phyloP scores from a whole-genome alignment of 1,140 invertebrate genomes.

The Anoplophora glabripennis region DNA sequence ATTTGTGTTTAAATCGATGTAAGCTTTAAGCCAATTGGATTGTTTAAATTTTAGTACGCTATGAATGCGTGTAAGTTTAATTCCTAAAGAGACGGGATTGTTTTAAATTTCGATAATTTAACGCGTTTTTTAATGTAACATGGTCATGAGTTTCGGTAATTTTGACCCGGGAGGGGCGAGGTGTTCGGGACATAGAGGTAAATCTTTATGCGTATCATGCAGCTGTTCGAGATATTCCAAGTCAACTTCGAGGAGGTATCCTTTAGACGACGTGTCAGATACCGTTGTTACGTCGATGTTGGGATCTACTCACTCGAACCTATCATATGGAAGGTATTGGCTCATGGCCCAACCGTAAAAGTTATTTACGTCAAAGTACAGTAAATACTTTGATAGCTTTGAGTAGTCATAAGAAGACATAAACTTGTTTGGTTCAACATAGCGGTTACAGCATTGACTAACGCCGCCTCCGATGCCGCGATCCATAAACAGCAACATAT shows the following conservation, averaged over 20 bases:
- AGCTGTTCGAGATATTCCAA: no score
- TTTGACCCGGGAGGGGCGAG: constrained; percentile 18
- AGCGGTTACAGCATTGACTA: constrained; percentile 42
- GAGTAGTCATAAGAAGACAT: constrained; percentile 47
- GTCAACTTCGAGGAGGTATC: no score
- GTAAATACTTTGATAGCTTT: no score
- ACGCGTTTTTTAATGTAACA: constrained; percentile 29
- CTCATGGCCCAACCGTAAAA: no score
- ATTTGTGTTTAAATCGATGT: constrained; percentile 49
- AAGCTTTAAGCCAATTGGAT: constrained; percentile 50
- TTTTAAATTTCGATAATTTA: constrained; percentile 50
- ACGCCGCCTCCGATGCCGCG: constrained; percentile 43
- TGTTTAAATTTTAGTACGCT: constrained; percentile 54
- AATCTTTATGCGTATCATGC: constrained; percentile 54
- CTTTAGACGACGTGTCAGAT: no score
- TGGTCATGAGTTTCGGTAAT: constrained; percentile 31
- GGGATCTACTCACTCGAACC: no score
- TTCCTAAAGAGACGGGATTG: constrained; percentile 50
- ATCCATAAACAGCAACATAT: constrained; percentile 46
- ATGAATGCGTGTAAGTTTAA: constrained; percentile 53
- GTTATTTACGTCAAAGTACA: no score
- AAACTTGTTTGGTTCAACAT: constrained; percentile 47
- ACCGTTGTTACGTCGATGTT: no score
- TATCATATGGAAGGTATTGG: no score
- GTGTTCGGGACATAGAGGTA: constrained; percentile 41